Conservation (phyloP, 2,113 vertebrate species). For the Eolophus roseicapilla region DNA sequence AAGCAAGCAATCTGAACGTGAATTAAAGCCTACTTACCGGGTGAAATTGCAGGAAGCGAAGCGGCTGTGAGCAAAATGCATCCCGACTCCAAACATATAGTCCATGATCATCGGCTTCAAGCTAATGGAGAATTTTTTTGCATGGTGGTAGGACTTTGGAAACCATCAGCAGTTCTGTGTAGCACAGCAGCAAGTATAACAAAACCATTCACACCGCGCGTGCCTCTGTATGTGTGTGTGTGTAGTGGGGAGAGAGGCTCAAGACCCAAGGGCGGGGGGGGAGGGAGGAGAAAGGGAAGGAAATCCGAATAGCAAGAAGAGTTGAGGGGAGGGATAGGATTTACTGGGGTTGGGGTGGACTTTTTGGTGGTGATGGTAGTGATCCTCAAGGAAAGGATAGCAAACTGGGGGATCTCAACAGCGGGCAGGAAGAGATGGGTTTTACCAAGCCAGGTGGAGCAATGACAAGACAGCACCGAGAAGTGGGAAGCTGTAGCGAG, state of each 20-base stretch:
- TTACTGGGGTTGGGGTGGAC: too few species aligned
- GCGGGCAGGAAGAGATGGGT: not conserved
- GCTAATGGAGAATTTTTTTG: not conserved
- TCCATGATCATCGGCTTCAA: slow-evolving; percentile 63
- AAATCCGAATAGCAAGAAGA: too few species aligned
- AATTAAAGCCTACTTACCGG: slow-evolving; percentile 70
- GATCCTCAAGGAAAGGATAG: not conserved
- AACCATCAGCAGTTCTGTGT: slow-evolving; percentile 23
- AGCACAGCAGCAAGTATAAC: not conserved
- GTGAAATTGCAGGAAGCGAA: slow-evolving; percentile 53
- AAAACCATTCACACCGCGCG: too few species aligned
- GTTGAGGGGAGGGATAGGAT: too few species aligned
- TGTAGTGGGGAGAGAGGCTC: too few species aligned
- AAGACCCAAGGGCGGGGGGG: too few species aligned
- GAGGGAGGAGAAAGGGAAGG: too few species aligned
- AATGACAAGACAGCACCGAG: not conserved
- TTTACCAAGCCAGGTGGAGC: not conserved
- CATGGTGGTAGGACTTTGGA: not conserved
- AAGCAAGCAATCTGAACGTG: not conserved
- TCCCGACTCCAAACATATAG: slow-evolving; percentile 38
- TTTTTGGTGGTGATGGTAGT: too few species aligned
- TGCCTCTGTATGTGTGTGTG: too few species aligned
- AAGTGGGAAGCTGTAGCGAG: not conserved
- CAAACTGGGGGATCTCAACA: not conserved
- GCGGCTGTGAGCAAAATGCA: slow-evolving; percentile 27